Evolutionary conservation across 35 echinoderm and acorn worm species (phyloP), one percentile per base, ranked within the genome.

Genomic region (Strongylocentrotus purpuratus): DNA sequence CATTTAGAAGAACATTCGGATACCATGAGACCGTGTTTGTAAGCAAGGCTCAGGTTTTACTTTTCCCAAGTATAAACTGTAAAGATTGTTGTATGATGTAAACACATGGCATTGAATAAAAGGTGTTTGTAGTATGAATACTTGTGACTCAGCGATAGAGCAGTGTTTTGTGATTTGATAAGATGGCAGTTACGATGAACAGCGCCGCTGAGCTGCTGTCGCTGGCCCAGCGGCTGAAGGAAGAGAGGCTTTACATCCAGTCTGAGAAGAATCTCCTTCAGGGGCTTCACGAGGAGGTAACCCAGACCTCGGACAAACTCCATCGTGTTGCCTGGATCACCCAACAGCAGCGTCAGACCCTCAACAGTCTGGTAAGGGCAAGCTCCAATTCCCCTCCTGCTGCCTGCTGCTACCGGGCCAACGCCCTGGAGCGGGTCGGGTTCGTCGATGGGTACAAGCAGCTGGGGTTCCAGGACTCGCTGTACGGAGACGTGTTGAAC

Each of bases 391-490:
- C 95, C 22, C 96, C 98, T 32, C 97, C 98, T 4, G 95, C 89
- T 59, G 92, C 91, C 13, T 99, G 98, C 86, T 99, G 98, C 88
- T 95, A 99, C 41, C 88, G 97, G 17, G 98, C 98, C 61, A 99
- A 99, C 87, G 95, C 96, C 22, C 94, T 99, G 95, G 98, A 99
- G 88, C 95, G 91, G 88, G 97, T 97, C 0, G 86, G 85, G 22
- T 99, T 99, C 52, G 90, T 97, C 17, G 98, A 99, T 92, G 95
- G 97, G 55, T 99, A 99, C 86, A 98, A 96, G 85, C 50, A 95
- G 46, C 95, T 99, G 0, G 97, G 95, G 13, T 97, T 95, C 47
- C 95, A 99, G 33, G 97, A 98, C 95, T 93, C 96, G 0, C 47
- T 97, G 18, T 99, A 97, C 78, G 98, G 98, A 14, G 97, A 99